Evolutionary conservation across 2,888 invertebrate species (phyloP).

Genomic region (Liodrosophila aerea): DNA sequence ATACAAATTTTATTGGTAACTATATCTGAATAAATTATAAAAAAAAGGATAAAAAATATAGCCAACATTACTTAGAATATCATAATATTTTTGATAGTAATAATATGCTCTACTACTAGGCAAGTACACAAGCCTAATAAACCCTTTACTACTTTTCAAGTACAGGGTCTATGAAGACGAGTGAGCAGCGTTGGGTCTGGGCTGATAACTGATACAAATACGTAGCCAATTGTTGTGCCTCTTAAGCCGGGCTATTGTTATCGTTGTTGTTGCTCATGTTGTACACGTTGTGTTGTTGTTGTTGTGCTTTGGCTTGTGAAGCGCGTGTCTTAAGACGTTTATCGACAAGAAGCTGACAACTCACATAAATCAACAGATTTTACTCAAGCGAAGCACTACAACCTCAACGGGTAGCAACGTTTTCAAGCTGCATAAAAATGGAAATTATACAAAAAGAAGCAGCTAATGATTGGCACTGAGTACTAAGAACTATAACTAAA

Average conservation of each 20-base stretch:
- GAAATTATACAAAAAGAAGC: background rate
- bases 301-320: conserved; percentile 4
- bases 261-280: conserved; percentile 2
- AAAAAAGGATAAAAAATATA: too few relatives aligned
- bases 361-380: conserved; percentile 62
- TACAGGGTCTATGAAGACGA: too few relatives aligned
- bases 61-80: too few relatives aligned
- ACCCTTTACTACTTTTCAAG: too few relatives aligned
- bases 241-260: conserved; percentile 8
- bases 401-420: background rate
- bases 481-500: too few relatives aligned
- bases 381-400: conserved; percentile 15
- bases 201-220: conserved; percentile 20
- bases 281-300: background rate
- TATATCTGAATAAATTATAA: too few relatives aligned
- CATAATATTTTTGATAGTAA: too few relatives aligned
- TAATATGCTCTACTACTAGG: too few relatives aligned
- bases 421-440: too few relatives aligned
- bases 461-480: background rate
- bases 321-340: conserved; percentile 55
- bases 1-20: too few relatives aligned
- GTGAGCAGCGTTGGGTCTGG: background rate
- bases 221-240: conserved; percentile 1
- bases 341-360: conserved; percentile 58
- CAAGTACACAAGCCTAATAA: too few relatives aligned